Conservation (phyloP, 2,888 invertebrate genomes). For the Hedya salicella region DNA sequence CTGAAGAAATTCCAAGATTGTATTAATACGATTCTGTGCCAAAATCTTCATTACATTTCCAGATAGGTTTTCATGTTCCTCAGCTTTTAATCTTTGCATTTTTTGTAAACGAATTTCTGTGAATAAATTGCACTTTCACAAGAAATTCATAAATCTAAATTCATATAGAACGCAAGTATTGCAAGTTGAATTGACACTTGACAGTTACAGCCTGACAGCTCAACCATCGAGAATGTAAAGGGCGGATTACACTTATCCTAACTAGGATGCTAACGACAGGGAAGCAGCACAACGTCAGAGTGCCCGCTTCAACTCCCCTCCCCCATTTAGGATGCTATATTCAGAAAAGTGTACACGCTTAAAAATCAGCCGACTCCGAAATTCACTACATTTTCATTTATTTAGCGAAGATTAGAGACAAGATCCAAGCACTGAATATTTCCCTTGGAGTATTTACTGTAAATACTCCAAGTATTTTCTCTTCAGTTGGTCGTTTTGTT, state of each 20-base stretch:
- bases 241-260: too few species aligned
- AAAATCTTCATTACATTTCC: conserved; percentile 74
- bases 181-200: background rate
- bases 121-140: background rate
- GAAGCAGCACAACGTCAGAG: too few species aligned
- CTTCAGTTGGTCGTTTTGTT: conserved; percentile 11
- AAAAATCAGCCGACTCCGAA: too few species aligned
- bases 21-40: conserved; percentile 80
- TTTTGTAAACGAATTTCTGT: background rate
- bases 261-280: too few species aligned
- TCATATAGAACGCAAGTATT: conserved; percentile 12
- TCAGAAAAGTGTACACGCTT: too few species aligned
- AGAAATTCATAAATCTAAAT: background rate
- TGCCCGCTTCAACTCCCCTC: too few species aligned
- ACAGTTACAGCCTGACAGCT: background rate
- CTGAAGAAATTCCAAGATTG: conserved; percentile 84
- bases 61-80: conserved; percentile 63
- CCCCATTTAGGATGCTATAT: too few species aligned
- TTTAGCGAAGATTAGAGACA: too few species aligned
- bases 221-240: background rate
- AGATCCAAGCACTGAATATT: too few species aligned
- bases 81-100: conserved; percentile 65
- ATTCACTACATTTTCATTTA: too few species aligned
- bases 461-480: background rate
- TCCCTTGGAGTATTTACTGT: too few species aligned